Evolutionary conservation across 2,113 vertebrate genomes (phyloP).

Genomic region (Sardina pilchardus): DNA sequence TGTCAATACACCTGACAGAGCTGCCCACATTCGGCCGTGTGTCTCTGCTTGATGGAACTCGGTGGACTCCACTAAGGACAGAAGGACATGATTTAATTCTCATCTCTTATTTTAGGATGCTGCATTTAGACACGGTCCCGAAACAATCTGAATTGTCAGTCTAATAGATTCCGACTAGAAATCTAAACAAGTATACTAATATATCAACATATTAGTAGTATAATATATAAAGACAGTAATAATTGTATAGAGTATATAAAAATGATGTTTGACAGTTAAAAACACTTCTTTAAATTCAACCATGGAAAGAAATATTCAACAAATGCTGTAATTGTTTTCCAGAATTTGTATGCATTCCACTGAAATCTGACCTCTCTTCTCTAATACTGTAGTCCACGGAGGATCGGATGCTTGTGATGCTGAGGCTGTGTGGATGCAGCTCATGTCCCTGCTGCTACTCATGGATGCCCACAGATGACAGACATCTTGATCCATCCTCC

Average conservation of each 20-base stretch:
- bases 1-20: neutral
- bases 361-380: neutral
- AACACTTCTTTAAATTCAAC: neutral
- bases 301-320: neutral
- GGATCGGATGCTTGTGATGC: neutral
- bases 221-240: too few species aligned
- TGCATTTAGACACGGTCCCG: neutral
- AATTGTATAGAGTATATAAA: too few species aligned
- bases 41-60: neutral
- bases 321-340: neutral
- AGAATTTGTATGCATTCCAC: neutral
- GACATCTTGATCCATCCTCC: slow-evolving; percentile 4
- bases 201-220: too few species aligned
- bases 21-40: neutral
- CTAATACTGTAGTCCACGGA: neutral
- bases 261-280: too few species aligned
- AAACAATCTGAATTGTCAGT: neutral
- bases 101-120: neutral
- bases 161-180: neutral
- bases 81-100: too few species aligned
- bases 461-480: neutral
- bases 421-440: neutral
- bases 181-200: too few species aligned
- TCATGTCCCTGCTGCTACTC: neutral
- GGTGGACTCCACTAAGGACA: neutral